Evolutionary conservation across 2,888 invertebrate genomes (phyloP).

Genomic region (Tipula confusa): DNA sequence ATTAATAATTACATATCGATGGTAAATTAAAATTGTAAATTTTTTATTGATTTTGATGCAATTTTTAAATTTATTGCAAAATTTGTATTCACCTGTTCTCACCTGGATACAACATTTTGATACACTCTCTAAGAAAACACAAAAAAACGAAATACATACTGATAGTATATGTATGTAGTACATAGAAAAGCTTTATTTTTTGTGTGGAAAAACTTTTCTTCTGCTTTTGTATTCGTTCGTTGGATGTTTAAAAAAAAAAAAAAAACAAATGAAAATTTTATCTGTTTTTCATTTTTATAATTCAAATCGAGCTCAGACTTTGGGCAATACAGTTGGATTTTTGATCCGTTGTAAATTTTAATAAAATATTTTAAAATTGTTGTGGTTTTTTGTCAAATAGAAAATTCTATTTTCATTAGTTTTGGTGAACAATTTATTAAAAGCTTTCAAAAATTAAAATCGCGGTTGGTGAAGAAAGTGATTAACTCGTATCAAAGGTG

Average conservation of each 20-base stretch:
- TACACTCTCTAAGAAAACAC: not conserved
- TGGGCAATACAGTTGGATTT: constrained; percentile 20
- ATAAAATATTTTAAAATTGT: not conserved
- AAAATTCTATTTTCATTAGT: not conserved
- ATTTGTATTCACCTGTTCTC: not conserved
- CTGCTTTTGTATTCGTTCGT: not conserved
- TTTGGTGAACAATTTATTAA: not conserved
- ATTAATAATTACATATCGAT: not conserved
- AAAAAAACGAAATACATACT: not conserved
- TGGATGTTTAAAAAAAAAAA: not conserved
- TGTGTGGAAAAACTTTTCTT: not conserved
- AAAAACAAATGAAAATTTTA: not conserved
- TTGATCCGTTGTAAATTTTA: not conserved
- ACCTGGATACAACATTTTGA: not conserved
- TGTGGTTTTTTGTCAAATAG: not conserved
- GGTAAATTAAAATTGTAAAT: not conserved
- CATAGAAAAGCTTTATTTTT: not conserved
- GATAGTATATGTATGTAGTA: not conserved
- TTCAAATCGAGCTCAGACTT: constrained; percentile 20
- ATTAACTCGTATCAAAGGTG: not conserved
- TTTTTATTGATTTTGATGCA: not conserved
- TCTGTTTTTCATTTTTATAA: not conserved
- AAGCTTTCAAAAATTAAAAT: too few relatives aligned
- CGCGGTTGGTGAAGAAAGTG: not conserved
- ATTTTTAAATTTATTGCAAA: not conserved